Evolutionary conservation across 2,888 invertebrate genomes (phyloP).

Genomic region (Glyphotaelius pellucidus): DNA sequence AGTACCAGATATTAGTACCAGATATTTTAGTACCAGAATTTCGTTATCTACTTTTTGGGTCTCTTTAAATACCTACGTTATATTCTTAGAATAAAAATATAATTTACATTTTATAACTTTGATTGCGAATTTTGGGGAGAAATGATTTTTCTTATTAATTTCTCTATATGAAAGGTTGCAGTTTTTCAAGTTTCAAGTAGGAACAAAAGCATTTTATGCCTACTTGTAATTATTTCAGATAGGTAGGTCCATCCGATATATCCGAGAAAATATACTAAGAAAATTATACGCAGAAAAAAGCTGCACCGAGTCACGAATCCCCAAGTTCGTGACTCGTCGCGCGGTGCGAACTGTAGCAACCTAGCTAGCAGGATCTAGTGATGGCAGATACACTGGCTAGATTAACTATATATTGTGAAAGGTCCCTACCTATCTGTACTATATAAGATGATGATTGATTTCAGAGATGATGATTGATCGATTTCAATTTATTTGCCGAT

Average conservation of each 20-base stretch:
- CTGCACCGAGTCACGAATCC: not conserved
- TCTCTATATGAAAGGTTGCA: not conserved
- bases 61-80: no score
- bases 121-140: not conserved
- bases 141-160: not conserved
- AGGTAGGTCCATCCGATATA: not conserved
- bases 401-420: not conserved
- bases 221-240: not conserved
- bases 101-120: not conserved
- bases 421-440: not conserved
- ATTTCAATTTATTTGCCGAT: not conserved
- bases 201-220: not conserved
- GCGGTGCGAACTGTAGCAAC: not conserved
- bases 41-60: no score
- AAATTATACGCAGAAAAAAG: not conserved
- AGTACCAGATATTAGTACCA: no score
- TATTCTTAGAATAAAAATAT: no score
- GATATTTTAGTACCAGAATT: no score
- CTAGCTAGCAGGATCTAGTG: not conserved
- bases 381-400: not conserved
- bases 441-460: no score
- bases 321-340: not conserved
- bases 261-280: not conserved
- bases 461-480: not conserved
- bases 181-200: not conserved